Evolutionary conservation across 2,797 vertebrate species (phyloP).

Genomic region (Xerus rutilus): DNA sequence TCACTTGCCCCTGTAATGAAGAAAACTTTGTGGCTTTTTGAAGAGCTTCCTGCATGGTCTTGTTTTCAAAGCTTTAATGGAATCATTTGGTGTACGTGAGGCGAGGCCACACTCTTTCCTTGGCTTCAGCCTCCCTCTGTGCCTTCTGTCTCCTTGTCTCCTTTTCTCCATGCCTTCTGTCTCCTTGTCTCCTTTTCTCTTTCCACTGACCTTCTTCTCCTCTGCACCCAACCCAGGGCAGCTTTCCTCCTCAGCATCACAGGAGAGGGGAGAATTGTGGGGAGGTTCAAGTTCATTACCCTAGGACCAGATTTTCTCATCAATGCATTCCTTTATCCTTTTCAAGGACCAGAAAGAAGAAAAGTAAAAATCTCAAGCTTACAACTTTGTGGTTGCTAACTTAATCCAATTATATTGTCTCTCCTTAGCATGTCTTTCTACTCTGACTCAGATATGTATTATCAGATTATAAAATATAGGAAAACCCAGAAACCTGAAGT

Average conservation of each 20-base stretch:
- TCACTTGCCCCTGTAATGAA: background rate
- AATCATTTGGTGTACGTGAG: background rate
- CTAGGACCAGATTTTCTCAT: background rate
- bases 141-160: background rate
- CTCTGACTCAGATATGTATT: background rate
- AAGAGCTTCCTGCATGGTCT: conserved; percentile 9
- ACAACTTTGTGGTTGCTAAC: background rate
- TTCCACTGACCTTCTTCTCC: background rate
- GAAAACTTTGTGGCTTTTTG: background rate
- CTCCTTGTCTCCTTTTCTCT: background rate
- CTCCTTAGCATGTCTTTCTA: background rate
- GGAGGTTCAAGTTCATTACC: background rate
- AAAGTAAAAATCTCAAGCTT: background rate
- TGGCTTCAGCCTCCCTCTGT: background rate
- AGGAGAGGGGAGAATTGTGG: background rate
- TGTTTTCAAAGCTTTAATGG: conserved; percentile 21
- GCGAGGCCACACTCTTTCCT: background rate
- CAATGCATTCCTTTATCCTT: background rate
- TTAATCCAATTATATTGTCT: background rate
- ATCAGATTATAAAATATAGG: background rate
- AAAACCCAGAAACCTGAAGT: background rate
- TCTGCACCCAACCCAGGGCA: too few species aligned
- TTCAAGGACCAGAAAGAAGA: conserved; percentile 28
- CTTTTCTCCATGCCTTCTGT: background rate
- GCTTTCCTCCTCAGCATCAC: background rate